These are phyloP conservation scores for Nephrotoma flavescens DNA, from an alignment of 2,888 invertebrate species.

Conservation along the genomic window DNA sequence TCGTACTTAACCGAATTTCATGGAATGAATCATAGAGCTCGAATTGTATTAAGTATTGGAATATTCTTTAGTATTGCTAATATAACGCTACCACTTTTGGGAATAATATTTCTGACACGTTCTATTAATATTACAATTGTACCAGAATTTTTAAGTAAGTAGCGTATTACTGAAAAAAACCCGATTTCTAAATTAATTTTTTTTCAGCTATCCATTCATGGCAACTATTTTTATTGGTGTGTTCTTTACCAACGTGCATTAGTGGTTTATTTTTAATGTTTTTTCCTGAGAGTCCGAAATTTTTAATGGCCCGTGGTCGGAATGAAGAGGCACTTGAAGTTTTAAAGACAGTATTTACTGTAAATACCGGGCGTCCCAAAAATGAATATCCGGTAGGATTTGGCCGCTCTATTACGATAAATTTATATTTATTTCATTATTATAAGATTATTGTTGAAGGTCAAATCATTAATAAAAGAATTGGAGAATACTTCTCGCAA, in stretches of 20 bases:
- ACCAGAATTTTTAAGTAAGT: constrained; percentile 26
- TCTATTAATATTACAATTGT: constrained; percentile 36
- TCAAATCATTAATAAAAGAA: background rate
- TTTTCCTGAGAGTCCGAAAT: constrained; percentile 67
- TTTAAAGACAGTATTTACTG: constrained; percentile 45
- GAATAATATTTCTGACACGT: constrained; percentile 54
- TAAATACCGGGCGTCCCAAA: constrained; percentile 46
- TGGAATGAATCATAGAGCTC: constrained; percentile 44
- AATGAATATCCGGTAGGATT: constrained; percentile 49
- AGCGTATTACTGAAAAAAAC: background rate
- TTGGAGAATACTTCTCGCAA: background rate
- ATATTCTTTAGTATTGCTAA: constrained; percentile 50
- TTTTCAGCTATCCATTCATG: constrained; percentile 38
- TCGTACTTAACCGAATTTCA: constrained; percentile 63
- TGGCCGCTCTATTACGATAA: background rate
- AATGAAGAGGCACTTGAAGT: constrained; percentile 49
- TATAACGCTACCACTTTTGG: constrained; percentile 49
- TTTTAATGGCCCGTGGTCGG: constrained; percentile 51
- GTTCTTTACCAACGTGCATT: constrained; percentile 46
- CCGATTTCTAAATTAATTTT: background rate
- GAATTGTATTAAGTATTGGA: constrained; percentile 48
- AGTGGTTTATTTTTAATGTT: constrained; percentile 44
- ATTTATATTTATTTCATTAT: background rate
- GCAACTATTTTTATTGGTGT: constrained; percentile 44
- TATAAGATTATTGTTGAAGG: background rate